Evolutionary conservation across 2,888 invertebrate genomes (phyloP).

Genomic region (Tipula lateralis): DNA sequence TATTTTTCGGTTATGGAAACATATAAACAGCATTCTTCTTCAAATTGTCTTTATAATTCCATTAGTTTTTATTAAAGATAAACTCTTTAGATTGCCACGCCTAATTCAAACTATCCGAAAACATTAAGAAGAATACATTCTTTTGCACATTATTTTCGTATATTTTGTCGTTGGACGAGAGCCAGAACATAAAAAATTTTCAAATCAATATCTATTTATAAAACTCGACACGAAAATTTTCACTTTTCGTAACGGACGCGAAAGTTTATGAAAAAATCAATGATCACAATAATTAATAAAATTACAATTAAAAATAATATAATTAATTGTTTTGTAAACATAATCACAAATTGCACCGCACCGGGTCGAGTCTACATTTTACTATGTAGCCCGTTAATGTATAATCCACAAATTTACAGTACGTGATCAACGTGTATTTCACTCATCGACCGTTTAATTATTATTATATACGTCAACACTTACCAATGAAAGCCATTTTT

Average conservation of each 20-base stretch:
- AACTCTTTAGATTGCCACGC: background rate
- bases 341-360: background rate
- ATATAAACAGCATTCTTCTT: background rate
- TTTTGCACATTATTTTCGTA: background rate
- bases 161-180: background rate
- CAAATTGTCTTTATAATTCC: background rate
- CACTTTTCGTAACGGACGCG: background rate
- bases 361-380: background rate
- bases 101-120: background rate
- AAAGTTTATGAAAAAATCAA: background rate
- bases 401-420: background rate
- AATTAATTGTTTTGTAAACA: background rate
- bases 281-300: background rate
- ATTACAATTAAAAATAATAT: background rate
- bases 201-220: background rate
- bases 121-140: background rate
- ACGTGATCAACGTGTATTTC: background rate
- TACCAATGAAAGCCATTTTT: constrained; percentile 4
- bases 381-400: background rate
- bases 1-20: background rate
- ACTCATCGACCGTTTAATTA: background rate
- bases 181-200: background rate
- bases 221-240: background rate
- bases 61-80: background rate
- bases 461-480: background rate